Evolutionary conservation across 1,140 invertebrate species (phyloP), one percentile per base, ranked within the genome.

Genomic region (Heliconius melpomene): DNA sequence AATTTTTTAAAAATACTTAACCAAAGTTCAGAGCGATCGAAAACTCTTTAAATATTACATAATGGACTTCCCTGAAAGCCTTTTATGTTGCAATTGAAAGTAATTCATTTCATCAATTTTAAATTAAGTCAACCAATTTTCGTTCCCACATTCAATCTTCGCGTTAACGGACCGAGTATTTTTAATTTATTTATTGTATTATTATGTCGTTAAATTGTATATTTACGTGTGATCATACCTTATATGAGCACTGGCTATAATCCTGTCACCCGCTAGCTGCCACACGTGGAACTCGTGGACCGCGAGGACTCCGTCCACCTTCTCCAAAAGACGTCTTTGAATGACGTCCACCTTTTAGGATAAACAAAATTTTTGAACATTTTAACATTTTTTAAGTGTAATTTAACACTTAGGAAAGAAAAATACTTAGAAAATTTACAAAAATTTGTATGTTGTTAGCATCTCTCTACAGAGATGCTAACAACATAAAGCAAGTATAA

Each of bases 231-330:
- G 57, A 26, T 23, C 83, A 82, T 94, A 97, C 96, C 97, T 96
- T 88, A 99, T 98, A 88, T 99, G 98, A 5, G 98, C 98, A 11
- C 98, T 98, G 73, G 98, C 98, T 86, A 99, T 98, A 77, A 98
- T 98, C 83, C 98, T 96, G 92, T 98, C 98, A 2, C 98, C 98
- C 29, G 98, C 98, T 81, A 99, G 95, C 92, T 98, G 98, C 98
- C 98, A 99, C 3, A 99, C 98, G 88, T 99, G 98, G 89, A 99
- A 98, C 92, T 99, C 98, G 86, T 99, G 98, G 29, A 99, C 98
- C 2, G 98, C 98, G 71, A 98, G 92, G 20, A 99, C 98, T 2
- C 98, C 98, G 87, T 98, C 98, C 16, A 98, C 97, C 91, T 97
- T 98, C 85, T 97, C 96, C 46, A 98, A 88, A n/a, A 99, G 92